Conservation (phyloP, 2,888 invertebrate genomes). For the Ferrisia virgata region DNA sequence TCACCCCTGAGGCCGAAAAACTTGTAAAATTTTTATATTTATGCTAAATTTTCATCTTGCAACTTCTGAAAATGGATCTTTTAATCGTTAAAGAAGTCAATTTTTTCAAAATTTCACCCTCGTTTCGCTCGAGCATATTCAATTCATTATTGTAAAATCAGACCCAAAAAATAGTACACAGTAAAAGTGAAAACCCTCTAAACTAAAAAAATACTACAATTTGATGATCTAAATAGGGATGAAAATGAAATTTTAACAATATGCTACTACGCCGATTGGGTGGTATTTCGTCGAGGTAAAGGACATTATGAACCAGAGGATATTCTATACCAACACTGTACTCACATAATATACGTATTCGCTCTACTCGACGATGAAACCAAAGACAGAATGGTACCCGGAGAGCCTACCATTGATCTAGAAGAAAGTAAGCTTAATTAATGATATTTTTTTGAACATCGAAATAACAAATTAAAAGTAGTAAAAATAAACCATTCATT, state of each 20-base stretch:
- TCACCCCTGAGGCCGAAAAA: too few species aligned
- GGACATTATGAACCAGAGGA: slow-evolving; percentile 93
- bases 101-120: too few species aligned
- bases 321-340: slow-evolving; percentile 89
- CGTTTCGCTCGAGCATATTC: too few species aligned
- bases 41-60: too few species aligned
- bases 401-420: neutral
- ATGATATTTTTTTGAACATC: neutral
- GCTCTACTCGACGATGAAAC: slow-evolving; percentile 95
- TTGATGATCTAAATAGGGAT: neutral
- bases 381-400: slow-evolving; percentile 76
- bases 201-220: neutral
- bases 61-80: too few species aligned
- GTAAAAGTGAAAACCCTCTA: too few species aligned
- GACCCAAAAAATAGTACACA: too few species aligned
- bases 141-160: too few species aligned
- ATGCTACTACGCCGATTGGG: slow-evolving; percentile 98
- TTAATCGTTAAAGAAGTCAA: too few species aligned
- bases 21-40: too few species aligned
- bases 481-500: neutral
- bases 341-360: slow-evolving; percentile 94
- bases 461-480: too few species aligned
- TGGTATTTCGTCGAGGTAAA: slow-evolving; percentile 86
- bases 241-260: slow-evolving; percentile 62
- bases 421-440: neutral